Percentiles rank a stretch among this genome's conserved stretches.
These are phyloP conservation scores for Hypena proboscidalis DNA, from an alignment of 2,888 invertebrate species.

Conservation along the genomic window DNA sequence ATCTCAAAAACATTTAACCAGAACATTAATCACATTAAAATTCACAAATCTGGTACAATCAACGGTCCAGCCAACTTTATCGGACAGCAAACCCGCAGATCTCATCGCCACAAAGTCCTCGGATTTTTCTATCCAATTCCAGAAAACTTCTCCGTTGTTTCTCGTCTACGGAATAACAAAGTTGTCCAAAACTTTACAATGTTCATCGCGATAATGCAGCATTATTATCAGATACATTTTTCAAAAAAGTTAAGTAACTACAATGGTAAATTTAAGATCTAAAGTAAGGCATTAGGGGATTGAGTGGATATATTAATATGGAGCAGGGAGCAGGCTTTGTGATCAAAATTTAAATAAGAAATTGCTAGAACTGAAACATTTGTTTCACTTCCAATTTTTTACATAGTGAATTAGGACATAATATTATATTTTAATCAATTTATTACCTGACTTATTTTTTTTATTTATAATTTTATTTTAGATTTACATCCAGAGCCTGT, in stretches of 20 bases:
- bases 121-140: conserved; percentile 14
- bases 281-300: conserved; percentile 12
- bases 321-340: no score
- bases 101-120: conserved; percentile 1
- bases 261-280: conserved; percentile 10
- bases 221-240: conserved; percentile 30
- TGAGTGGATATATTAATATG: conserved; percentile 8
- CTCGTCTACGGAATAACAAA: conserved; percentile 35
- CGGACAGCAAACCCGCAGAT: neutral
- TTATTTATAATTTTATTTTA: no score
- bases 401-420: no score
- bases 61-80: neutral
- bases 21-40: no score
- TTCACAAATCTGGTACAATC: neutral
- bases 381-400: no score
- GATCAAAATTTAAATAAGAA: no score
- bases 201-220: conserved; percentile 42
- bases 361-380: no score
- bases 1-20: no score
- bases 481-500: no score
- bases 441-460: no score
- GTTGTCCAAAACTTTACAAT: conserved; percentile 30
- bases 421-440: no score
- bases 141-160: conserved; percentile 20
- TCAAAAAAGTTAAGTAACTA: conserved; percentile 21